Evolutionary conservation across 2,797 vertebrate species (phyloP).

Genomic region (Pteronotus mesoamericanus): DNA sequence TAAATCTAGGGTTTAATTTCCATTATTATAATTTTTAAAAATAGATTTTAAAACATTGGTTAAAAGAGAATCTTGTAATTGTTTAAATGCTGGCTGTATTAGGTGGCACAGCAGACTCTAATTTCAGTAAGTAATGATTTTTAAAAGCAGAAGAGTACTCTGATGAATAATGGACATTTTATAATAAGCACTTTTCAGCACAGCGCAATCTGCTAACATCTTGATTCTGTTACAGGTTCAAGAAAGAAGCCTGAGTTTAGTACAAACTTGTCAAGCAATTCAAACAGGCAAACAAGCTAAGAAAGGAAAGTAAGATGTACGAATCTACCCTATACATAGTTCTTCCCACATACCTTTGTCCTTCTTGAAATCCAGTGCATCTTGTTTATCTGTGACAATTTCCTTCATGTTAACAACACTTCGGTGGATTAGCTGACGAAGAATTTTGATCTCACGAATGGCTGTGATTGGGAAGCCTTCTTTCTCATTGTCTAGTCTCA

Average conservation of each 20-base stretch:
- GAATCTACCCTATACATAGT: background rate
- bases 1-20: slow-evolving; percentile 32
- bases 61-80: background rate
- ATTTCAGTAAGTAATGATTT: slow-evolving; percentile 11
- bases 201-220: background rate
- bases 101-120: background rate
- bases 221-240: background rate
- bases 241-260: background rate
- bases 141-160: background rate
- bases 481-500: slow-evolving; percentile 98
- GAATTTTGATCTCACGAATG: slow-evolving; percentile 99
- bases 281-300: background rate
- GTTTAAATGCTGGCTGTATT: background rate
- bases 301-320: background rate
- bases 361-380: slow-evolving; percentile 99
- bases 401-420: slow-evolving; percentile 99
- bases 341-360: slow-evolving; percentile 91
- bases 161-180: background rate
- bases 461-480: slow-evolving; percentile 99
- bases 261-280: background rate
- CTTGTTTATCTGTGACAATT: slow-evolving; percentile 98
- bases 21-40: background rate
- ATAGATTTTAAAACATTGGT: background rate
- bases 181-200: background rate
- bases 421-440: slow-evolving; percentile 96